Base-by-base conservation (phyloP, 1,140 invertebrate species). In the Scaptomyza graminum region DNA sequence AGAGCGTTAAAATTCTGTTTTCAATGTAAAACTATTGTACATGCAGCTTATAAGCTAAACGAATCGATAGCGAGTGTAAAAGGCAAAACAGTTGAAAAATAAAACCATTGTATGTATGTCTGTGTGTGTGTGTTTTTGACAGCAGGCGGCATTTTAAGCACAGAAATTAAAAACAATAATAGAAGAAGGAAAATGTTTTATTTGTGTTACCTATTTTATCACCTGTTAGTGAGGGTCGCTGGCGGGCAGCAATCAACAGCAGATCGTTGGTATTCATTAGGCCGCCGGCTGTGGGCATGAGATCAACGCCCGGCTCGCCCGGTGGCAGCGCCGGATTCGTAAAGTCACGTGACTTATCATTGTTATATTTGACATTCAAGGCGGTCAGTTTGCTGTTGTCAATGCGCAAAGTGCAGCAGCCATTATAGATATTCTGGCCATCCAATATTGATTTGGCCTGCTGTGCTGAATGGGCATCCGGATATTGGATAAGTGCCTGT, bases 321-420 rank as follows among this genome's bases (percentile, higher is more conserved):
- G 97, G 97, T 0, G 98, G 98, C 89, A 99, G 94, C 87, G 95
- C 96, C 22, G 98, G 98, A 93, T 99, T 99, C 71, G 98, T 99
- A 93, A 98, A 99, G 93, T 99, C 99, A 50, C 99, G 94, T 55
- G 97, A 98, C 93, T 99, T 99, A 93, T 99, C 99, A 93, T 99
- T 99, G 94, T 99, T 99, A 94, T 98, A 99, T 92, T 99, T 99
- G 37, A 99, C 98, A 93, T 99, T 99, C 69, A 99, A 94, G 67
- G 96, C 98, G 67, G 96, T 96, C 94, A 99, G 95, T 93, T 99
- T 99, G 77, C 97, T 99, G 94, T 98, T 99, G 93, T 99, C 99
- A 87, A 99, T 99, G 91, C 98, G 96, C 81, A 99, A 93, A n/a
- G 98, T 99, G 94, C 98, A 99, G 93, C 98, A 99, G 47, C 97